Evolutionary conservation across 2,113 vertebrate species (phyloP), one percentile per base, ranked within the genome.

Genomic region (Porphyrio hochstetteri): DNA sequence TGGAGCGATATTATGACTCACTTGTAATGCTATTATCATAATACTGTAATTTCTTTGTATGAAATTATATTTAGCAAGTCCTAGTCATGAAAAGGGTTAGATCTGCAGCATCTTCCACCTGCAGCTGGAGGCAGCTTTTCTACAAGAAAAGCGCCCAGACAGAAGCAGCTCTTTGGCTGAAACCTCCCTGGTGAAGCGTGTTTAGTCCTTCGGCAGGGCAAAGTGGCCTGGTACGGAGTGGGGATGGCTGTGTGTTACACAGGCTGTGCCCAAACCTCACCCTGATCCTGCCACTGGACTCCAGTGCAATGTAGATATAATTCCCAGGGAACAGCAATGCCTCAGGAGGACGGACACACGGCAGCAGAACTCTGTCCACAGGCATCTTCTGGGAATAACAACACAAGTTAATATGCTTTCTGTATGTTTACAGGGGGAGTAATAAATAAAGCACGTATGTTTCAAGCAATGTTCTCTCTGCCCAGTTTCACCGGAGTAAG

Each of bases 401-500:
- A 15, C 15, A 60, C 75, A 75, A 48, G 18, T 71, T 88, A 55
- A 15, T 31, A 18, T 20, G 56, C 42, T 25, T 59, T 70, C 64
- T 86, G 16, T 36, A 4, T 50, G n/a, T 9, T 16, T 21, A 59
- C 31, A 59, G 59, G n/a, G 29, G 20, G 20, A 74, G 8, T 69
- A 69, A 46, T 25, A 85, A 57, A 69, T 29, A 85, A 57, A 69
- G 27, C 7, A 24, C 9, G 61, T 28, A 23, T 20, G 16, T 76
- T 85, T 84, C 59, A 68, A 23, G 27, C 27, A 27, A 42, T 16
- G 24, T 59, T 71, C 28, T 31, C 27, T 79, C 71, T 64, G 44
- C 25, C n/a, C 72, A 4, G 17, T 90, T 94, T 91, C 75, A 82
- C 48, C 55, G 27, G 46, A 95, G n/a, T 90, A 35, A 97, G 95